A percentile compares a stretch with the other conserved stretches of the same genome.
Evolutionary conservation across 2,113 vertebrate genomes (phyloP).

Genomic region (Scopus umbretta): DNA sequence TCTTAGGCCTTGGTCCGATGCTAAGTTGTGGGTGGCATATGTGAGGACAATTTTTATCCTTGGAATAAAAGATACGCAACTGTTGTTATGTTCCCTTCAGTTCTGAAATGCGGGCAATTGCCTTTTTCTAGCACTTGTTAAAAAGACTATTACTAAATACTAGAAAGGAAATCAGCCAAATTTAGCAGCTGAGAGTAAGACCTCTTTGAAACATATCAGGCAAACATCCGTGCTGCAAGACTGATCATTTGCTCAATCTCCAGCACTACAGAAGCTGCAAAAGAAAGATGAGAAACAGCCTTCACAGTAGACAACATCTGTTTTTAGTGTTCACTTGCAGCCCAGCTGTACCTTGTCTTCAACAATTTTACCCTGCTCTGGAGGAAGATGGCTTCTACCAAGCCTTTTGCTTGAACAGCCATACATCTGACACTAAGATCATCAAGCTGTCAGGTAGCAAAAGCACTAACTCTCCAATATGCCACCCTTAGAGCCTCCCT

Average conservation of each 20-base stretch:
- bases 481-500: background rate
- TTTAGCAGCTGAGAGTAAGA: background rate
- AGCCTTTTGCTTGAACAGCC: background rate
- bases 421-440: background rate
- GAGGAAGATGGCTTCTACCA: background rate
- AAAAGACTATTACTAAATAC: background rate
- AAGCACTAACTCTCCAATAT: background rate
- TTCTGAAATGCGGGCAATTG: background rate
- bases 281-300: background rate
- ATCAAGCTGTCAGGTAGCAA: background rate
- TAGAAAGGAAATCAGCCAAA: background rate
- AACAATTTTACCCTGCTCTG: background rate
- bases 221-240: background rate
- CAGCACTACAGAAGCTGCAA: background rate
- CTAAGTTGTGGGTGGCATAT: background rate
- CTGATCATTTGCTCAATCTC: background rate
- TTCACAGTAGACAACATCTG: background rate
- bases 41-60: background rate
- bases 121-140: background rate
- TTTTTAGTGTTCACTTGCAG: background rate
- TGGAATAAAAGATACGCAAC: background rate
- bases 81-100: background rate
- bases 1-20: background rate
- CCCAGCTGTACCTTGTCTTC: background rate
- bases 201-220: background rate